Base-by-base conservation (phyloP, 2,797 vertebrate genomes). In the Gallirallus australis region DNA sequence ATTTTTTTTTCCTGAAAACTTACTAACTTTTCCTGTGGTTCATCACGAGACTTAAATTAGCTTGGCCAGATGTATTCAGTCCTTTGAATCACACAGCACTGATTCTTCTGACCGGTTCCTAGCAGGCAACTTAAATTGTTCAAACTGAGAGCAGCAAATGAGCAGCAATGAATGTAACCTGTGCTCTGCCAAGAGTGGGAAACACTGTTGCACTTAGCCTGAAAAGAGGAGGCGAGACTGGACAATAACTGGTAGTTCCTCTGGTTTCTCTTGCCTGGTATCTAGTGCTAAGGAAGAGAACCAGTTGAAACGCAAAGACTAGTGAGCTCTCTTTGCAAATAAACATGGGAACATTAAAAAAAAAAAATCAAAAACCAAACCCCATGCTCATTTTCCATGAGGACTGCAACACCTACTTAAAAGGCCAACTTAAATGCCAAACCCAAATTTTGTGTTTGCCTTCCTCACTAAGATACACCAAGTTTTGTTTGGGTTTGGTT, bases 181-280 rank as follows among this genome's bases (percentile, higher is more conserved):
- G 14, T 82, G 56, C 48, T 68, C 45, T 89, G 91, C 90, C 86
- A 77, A 53, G 64, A 94, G 64, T 80, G 86, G 83, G 68, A 97
- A 97, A 73, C 59, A 56, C 90, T 79, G 84, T 90, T 97, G 93
- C 93, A 79, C 6, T 0, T 20, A 57, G 81, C 48, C 53, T 96
- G 94, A 93, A 93, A 94, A 85, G 71, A 94, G 64, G 33, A 86
- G 92, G 90, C 68, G 64, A 85, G 81, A 19, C 19, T 91, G 92
- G 90, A 97, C 95, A 96, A 96, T 96, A 96, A 94, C 83, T 96
- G 93, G 92, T 94, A 94, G 83, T 96, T 96, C 86, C 89, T 94
- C n/a, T 84, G 56, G 81, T 77, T 87, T 57, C 78, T 78, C 52
- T 94, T 92, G 70, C 63, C 83, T 94, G 91, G 83, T 73, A 42